Evolutionary conservation across 2,888 invertebrate genomes (phyloP), one percentile per base, ranked within the genome.

Genomic region (Nymphalis urticae): DNA sequence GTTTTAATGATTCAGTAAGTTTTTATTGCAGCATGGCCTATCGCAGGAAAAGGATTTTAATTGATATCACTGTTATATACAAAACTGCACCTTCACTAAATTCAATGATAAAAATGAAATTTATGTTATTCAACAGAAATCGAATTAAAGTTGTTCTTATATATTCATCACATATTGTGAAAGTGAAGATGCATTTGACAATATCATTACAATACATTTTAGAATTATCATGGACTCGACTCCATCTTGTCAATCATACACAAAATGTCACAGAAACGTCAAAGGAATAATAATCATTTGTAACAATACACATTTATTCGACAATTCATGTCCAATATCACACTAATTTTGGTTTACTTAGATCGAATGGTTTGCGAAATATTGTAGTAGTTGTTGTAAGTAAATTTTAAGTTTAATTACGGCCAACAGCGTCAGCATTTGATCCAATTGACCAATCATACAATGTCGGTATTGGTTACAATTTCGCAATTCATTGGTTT

Each of bases 11-110:
- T 6, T 27, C 42, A 27, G 27, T 27, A 58, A 58, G 42, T 19
- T 32, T 32, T 77, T 78, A 73, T 69, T 76, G 86, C 86, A 83
- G 87, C 87, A 87, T 87, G 86, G 79, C 83, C 87, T 85, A 84
- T 58, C 68, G 80, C 82, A 75, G 80, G 68, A 62, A 47, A 48
- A 51, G 65, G 72, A 60, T 51, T 53, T 50, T 21, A 17, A 42
- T 13, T 42, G 42, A 42, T 42, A 62, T 50, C 21, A 66, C 59
- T 66, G 7, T 27, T 47, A 56, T 21, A 56, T 62, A 36, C 48
- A 13, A 19, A 9, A 56, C 9, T 62, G 62, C 62, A 67, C 62
- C 56, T 67, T 56, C 62, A 67, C 66, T 62, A 13, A 19, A 21
- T 42, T 32, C 24, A 10, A 54, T 27, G 13, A 42, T 42, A 4